A percentile compares a stretch with the other conserved stretches of the same genome.
These are phyloP conservation scores for Engraulis encrasicolus DNA, from an alignment of 2,113 vertebrate genomes.

Conservation along the genomic window DNA sequence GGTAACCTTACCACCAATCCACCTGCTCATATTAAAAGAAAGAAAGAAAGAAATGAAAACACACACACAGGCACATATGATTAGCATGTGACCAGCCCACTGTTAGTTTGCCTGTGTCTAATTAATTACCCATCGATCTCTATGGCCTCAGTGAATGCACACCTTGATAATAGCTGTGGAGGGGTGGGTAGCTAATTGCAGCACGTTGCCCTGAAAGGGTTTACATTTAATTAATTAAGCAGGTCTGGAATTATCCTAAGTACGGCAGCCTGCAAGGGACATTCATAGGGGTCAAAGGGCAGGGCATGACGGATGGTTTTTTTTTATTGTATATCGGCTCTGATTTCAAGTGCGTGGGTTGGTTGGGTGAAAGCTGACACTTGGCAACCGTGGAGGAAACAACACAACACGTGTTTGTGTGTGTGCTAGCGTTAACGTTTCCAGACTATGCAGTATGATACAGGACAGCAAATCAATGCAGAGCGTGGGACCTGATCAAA, in stretches of 20 bases:
- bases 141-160: background rate
- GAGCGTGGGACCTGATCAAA: background rate
- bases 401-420: background rate
- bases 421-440: background rate
- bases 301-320: background rate
- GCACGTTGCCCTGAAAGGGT: background rate
- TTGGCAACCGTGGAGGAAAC: background rate
- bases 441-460: background rate
- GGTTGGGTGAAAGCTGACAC: background rate
- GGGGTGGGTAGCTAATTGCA: background rate
- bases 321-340: background rate
- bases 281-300: background rate
- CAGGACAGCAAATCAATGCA: background rate
- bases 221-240: background rate
- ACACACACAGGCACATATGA: background rate
- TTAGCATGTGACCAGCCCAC: background rate
- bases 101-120: background rate
- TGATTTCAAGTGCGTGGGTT: background rate
- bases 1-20: constrained; percentile 44
- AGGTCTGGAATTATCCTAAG: background rate
- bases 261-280: background rate
- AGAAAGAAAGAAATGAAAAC: background rate
- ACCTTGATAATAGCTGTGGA: background rate
- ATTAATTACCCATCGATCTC: background rate
- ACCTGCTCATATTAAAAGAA: background rate